Percentiles rank a stretch among this genome's conserved stretches.
Conservation (phyloP, 2,113 vertebrate species). For the Ammodytes dubius region DNA sequence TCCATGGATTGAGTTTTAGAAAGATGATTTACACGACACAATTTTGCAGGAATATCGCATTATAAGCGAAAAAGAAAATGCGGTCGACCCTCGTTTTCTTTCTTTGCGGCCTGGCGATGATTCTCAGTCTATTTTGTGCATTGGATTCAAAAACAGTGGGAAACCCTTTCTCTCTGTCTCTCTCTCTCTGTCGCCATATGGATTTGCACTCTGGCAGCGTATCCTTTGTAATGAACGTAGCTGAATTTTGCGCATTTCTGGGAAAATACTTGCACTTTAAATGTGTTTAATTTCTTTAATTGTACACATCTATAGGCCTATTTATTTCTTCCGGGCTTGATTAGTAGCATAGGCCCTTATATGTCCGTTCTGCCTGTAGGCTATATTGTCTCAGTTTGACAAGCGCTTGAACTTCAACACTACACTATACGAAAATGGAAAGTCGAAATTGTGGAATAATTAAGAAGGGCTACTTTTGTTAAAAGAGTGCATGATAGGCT, state of each 20-base stretch:
- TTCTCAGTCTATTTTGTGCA: background rate
- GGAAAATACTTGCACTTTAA: background rate
- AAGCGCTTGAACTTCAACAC: background rate
- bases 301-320: background rate
- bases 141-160: constrained; percentile 1
- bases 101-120: background rate
- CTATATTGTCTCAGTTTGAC: background rate
- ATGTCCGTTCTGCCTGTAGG: background rate
- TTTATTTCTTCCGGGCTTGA: background rate
- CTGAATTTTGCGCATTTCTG: background rate
- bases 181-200: background rate
- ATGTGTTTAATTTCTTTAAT: background rate
- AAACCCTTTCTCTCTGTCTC: background rate
- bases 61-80: background rate
- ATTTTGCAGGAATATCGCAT: background rate
- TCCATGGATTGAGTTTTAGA: too few relatives aligned
- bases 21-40: background rate
- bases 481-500: background rate
- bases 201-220: constrained; percentile 4
- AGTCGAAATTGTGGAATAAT: background rate
- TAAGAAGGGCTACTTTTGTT: background rate
- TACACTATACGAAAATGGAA: background rate
- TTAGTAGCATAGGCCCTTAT: too few relatives aligned
- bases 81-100: background rate
- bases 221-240: background rate